Conservation (phyloP, 2,797 vertebrate species). For the Neosilurus hyrtlii region DNA sequence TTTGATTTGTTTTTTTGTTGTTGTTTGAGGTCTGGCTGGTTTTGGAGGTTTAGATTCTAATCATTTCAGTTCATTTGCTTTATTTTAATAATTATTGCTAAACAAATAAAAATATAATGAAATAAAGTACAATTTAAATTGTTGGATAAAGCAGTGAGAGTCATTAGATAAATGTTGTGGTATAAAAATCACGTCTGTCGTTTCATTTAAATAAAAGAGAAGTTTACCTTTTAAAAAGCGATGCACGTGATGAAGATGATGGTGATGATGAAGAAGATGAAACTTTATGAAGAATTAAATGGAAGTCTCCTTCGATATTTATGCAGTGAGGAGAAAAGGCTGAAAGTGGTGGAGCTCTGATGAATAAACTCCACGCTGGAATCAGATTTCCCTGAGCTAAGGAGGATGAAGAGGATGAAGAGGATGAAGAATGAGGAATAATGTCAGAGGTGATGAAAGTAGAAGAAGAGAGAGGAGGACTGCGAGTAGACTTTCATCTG, state of each 20-base stretch:
- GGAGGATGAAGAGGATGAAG: conserved; percentile 24
- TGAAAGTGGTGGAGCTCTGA: neutral
- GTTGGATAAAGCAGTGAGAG: too few relatives aligned
- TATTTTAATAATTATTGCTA: too few relatives aligned
- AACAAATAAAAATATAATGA: too few relatives aligned
- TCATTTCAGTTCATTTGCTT: too few relatives aligned
- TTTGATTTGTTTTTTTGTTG: too few relatives aligned
- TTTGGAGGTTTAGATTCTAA: too few relatives aligned
- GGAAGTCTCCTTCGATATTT: neutral
- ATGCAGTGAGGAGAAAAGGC: neutral
- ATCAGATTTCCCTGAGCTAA: neutral
- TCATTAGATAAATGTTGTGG: too few relatives aligned
- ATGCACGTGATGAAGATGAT: conserved; percentile 14
- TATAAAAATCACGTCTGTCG: neutral
- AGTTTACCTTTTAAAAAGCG: conserved; percentile 4
- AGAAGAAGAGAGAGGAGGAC: neutral
- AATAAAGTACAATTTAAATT: too few relatives aligned
- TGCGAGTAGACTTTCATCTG: conserved; percentile 16
- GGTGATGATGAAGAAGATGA: conserved; percentile 33
- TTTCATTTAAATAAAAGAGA: neutral
- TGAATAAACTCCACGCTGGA: neutral
- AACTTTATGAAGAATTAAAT: neutral
- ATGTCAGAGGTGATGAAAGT: conserved; percentile 16
- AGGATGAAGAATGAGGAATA: conserved; percentile 14
- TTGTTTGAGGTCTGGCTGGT: too few relatives aligned